phyloP scores from a whole-genome alignment of 2,797 vertebrate genomes.

The Amniataba percoides region DNA sequence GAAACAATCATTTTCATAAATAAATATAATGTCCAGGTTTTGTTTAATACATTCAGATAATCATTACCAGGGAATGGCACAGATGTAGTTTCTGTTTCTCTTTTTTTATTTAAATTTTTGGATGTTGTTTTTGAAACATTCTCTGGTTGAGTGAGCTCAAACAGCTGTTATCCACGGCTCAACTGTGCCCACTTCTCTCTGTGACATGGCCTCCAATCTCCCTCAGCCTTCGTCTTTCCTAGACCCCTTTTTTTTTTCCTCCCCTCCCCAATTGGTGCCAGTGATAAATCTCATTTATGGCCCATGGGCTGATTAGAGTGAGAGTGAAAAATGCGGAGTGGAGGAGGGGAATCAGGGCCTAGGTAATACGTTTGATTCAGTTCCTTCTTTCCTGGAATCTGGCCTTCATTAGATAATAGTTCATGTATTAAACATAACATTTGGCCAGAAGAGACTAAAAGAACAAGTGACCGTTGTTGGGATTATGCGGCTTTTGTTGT shows the following conservation, averaged over 20 bases:
- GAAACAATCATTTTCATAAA: background rate
- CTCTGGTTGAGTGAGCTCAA: conserved; percentile 25
- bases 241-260: conserved; percentile 32
- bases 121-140: conserved; percentile 11
- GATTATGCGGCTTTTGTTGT: conserved; percentile 34
- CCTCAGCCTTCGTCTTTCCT: conserved; percentile 45
- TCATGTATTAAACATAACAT: conserved; percentile 76
- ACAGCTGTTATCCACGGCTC: conserved; percentile 39
- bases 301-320: conserved; percentile 77
- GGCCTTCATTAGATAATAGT: conserved; percentile 76
- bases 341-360: conserved; percentile 67
- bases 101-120: background rate
- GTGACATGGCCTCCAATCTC: conserved; percentile 57
- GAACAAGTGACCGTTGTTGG: conserved; percentile 44
- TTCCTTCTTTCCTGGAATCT: conserved; percentile 77
- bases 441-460: conserved; percentile 35
- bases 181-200: conserved; percentile 49
- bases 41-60: background rate
- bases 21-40: background rate
- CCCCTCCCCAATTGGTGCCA: conserved; percentile 66
- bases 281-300: conserved; percentile 85
- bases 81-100: background rate
- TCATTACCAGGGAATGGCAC: background rate
- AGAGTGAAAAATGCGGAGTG: conserved; percentile 77
- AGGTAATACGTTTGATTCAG: conserved; percentile 75